These are phyloP conservation scores for Cygnus olor DNA, from an alignment of 2,797 vertebrate species.

Conservation along the genomic window DNA sequence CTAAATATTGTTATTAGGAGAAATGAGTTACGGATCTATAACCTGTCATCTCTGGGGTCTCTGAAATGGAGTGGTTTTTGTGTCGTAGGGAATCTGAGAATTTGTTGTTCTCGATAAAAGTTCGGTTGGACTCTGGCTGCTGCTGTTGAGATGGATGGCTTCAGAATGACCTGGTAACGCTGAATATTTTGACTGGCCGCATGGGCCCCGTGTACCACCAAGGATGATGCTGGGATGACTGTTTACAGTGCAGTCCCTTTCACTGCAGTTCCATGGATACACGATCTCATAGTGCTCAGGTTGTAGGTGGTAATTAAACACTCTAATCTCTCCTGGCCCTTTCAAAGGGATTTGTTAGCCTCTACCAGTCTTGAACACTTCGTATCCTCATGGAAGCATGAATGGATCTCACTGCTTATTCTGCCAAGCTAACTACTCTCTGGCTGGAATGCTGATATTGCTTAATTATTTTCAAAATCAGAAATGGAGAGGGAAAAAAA, in stretches of 20 bases:
- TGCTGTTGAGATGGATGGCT: slow-evolving; percentile 69
- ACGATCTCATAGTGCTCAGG: background rate
- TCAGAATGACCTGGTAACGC: background rate
- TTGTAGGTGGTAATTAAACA: accelerated
- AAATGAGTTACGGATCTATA: background rate
- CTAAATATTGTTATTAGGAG: background rate
- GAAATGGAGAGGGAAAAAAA: background rate
- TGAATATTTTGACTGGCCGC: background rate
- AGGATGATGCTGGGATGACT: background rate
- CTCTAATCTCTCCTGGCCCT: background rate
- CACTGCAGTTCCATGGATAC: background rate
- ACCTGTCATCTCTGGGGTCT: slow-evolving; percentile 8
- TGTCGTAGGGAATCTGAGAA: background rate
- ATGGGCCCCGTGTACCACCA: accelerated
- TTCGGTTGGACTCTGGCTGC: slow-evolving; percentile 61
- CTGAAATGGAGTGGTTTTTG: background rate
- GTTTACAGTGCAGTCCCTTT: background rate
- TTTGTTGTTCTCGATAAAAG: slow-evolving; percentile 16
- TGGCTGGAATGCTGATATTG: background rate
- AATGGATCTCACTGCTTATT: background rate
- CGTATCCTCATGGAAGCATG: background rate
- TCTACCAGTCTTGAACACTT: background rate
- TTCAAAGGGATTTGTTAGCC: background rate
- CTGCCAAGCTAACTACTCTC: background rate
- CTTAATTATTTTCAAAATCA: background rate